A percentile compares a stretch with the other conserved stretches of the same genome.
Conservation (phyloP, 2,888 invertebrate species). For the Phania funesta region DNA sequence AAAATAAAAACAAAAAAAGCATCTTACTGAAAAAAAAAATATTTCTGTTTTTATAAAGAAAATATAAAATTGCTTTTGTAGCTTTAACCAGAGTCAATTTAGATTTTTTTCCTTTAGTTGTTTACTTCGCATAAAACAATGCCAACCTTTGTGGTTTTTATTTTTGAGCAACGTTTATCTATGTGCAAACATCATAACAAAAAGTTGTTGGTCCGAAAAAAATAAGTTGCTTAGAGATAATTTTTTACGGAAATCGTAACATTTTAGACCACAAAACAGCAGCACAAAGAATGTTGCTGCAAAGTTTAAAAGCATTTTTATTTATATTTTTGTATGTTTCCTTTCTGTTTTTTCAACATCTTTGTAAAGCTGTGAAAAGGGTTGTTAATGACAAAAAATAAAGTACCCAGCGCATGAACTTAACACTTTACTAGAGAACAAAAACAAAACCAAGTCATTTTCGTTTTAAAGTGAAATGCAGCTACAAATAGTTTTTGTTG, state of each 20-base stretch:
- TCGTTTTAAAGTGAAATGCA: background rate
- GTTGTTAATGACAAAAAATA: slow-evolving; percentile 61
- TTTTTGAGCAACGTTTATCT: background rate
- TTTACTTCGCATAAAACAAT: slow-evolving; percentile 23
- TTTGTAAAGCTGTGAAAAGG: slow-evolving; percentile 60
- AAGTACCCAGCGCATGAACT: slow-evolving; percentile 27
- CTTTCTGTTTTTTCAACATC: slow-evolving; percentile 21
- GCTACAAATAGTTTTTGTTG: background rate
- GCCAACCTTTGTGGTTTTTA: slow-evolving; percentile 61
- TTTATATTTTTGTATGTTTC: background rate
- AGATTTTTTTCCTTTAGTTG: background rate
- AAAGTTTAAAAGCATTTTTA: slow-evolving; percentile 62
- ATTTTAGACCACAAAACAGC: slow-evolving; percentile 66
- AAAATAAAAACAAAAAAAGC: background rate
- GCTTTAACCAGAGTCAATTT: background rate
- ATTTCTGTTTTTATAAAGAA: background rate
- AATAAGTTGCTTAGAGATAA: slow-evolving; percentile 31
- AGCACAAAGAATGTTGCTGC: slow-evolving; percentile 62
- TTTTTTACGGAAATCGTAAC: slow-evolving; percentile 45
- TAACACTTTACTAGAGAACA: slow-evolving; percentile 21
- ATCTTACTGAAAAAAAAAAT: slow-evolving; percentile 12
- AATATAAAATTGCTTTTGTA: slow-evolving; percentile 13
- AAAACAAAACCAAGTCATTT: background rate
- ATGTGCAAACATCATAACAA: slow-evolving; percentile 27
- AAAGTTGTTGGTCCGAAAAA: slow-evolving; percentile 17